Conservation (phyloP, 2,797 vertebrate genomes). For the Taeniopygia guttata region DNA sequence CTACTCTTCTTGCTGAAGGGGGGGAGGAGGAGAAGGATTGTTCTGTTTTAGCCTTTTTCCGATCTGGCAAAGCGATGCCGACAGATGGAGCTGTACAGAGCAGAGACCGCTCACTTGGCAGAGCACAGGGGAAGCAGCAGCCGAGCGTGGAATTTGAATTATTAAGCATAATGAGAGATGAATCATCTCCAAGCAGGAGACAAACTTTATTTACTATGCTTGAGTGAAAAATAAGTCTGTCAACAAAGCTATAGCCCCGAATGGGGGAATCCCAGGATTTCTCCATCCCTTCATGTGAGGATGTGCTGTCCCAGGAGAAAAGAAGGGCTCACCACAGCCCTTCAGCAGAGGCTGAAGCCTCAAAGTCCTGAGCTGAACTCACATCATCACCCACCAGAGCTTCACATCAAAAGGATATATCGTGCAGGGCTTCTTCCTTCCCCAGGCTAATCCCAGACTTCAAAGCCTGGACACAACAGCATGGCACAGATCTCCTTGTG, state of each 20-base stretch:
- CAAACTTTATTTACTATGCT: neutral
- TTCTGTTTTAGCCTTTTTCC: neutral
- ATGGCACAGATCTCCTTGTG: neutral
- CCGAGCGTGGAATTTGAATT: neutral
- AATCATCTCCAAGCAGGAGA: slow-evolving; percentile 12
- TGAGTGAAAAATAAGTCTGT: slow-evolving; percentile 29
- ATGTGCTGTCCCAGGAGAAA: neutral
- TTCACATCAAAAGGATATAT: neutral
- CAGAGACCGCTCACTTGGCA: neutral
- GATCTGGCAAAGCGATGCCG: neutral
- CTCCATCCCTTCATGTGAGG: neutral
- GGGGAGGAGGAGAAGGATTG: too few relatives aligned
- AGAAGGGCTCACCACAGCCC: neutral
- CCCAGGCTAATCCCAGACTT: neutral
- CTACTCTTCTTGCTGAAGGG: neutral
- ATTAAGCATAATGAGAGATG: slow-evolving; percentile 11
- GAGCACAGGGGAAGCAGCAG: neutral
- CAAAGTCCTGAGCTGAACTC: neutral
- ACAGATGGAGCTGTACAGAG: slow-evolving; percentile 59
- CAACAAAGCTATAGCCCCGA: neutral
- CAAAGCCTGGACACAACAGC: neutral
- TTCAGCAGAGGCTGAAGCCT: neutral
- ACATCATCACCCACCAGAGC: neutral
- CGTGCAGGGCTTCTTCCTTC: neutral
- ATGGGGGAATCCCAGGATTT: neutral